Evolutionary conservation across 2,113 vertebrate species (phyloP), one percentile per base, ranked within the genome.

Genomic region (Cinclus cinclus): DNA sequence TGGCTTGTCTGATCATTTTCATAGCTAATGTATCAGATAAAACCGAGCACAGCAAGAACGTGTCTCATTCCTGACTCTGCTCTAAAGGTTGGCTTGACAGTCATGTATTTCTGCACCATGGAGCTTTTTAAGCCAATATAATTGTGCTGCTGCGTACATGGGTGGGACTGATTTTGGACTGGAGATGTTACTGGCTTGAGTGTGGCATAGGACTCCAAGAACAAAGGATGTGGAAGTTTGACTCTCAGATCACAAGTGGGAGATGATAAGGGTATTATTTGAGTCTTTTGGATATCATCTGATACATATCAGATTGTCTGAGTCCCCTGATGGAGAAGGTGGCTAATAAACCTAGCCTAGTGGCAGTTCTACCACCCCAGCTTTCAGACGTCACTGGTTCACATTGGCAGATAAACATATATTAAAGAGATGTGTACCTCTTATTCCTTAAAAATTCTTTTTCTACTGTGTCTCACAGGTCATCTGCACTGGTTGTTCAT

Each of bases 21-120:
- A 20, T 88, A 96, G 85, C 71, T 96, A 68, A 96, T 90, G 63
- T 19, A 95, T 96, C 92, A 93, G 93, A 93, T 93, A 88, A 89
- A 94, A 81, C 79, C 15, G 5, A 83, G 88, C 49, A 1, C 71
- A 63, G 44, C 76, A 41, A 46, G 41, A 80, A 25, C 41, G 0
- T 6, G 56, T 47, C 80, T 83, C 2, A 1, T 74, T 87, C 73
- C 56, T 31, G 65, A 60, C 60, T 83, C 79, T 56, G 18, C 27
- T 27, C 47, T 68, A 17, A 75, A 35, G 37, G 31, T 3, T 83
- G 42, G 56, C 46, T 86, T 62, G 56, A 11, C 42, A 37, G 21
- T 77, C 27, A 1, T 20, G 31, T 62, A 7, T 73, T 88, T 77
- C 71, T 97, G 68, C 49, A 63, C 39, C 30, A 75, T 27, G 80